Evolutionary conservation across 2,113 vertebrate genomes (phyloP).

Genomic region (Gobius niger): DNA sequence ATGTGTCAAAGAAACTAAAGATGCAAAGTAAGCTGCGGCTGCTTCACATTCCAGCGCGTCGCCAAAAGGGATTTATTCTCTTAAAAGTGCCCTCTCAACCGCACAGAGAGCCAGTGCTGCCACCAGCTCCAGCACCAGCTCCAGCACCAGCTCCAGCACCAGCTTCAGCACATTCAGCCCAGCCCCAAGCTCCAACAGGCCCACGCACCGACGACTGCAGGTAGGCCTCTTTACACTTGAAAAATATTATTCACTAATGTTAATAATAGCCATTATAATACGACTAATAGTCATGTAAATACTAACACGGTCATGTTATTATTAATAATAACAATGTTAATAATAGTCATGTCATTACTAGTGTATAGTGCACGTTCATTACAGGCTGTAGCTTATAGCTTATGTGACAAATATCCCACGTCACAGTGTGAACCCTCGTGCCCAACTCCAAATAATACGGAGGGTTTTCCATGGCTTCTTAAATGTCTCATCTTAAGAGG

Average conservation of each 20-base stretch:
- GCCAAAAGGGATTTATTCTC: conserved; percentile 72
- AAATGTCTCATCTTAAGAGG: conserved; percentile 99
- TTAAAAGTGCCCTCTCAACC: conserved; percentile 73
- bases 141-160: conserved; percentile 27
- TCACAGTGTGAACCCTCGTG: conserved; percentile 68
- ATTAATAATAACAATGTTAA: not conserved
- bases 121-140: conserved; percentile 32
- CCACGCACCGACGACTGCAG: conserved; percentile 6
- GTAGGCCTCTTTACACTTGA: not conserved
- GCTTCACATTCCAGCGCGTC: conserved; percentile 69
- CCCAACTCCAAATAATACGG: conserved; percentile 87
- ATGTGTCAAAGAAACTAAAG: conserved; percentile 39
- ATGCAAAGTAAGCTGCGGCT: conserved; percentile 11
- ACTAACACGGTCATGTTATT: not conserved
- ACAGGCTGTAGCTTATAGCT: conserved; percentile 2
- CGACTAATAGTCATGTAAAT: conserved; percentile 4
- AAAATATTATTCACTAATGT: not conserved
- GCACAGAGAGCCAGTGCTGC: conserved; percentile 63
- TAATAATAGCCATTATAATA: conserved; percentile 9
- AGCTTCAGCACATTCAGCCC: not conserved
- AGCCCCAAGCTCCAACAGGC: not conserved
- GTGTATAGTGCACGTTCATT: conserved; percentile 7
- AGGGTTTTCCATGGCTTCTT: conserved; percentile 97
- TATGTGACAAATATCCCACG: conserved; percentile 49
- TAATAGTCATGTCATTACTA: not conserved